These are phyloP conservation scores for Melangyna quadrimaculata DNA, from an alignment of 2,888 invertebrate species.

Conservation along the genomic window DNA sequence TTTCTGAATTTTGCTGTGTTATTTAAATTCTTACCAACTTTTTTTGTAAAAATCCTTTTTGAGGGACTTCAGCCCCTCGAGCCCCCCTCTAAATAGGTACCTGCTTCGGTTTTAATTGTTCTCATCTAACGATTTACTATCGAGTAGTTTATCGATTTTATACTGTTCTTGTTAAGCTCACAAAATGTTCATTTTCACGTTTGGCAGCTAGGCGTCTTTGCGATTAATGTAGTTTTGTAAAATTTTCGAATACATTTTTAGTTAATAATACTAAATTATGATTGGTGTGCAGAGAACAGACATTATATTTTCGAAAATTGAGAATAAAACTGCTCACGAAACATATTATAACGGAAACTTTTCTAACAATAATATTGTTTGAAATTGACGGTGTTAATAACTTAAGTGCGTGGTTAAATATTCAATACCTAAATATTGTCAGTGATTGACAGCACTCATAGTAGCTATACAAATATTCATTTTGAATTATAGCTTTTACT, in stretches of 20 bases:
- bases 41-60: no score
- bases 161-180: neutral
- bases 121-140: no score
- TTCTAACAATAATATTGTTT: neutral
- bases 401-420: neutral
- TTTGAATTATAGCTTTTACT: neutral
- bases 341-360: neutral
- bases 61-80: no score
- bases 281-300: neutral
- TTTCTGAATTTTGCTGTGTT: no score
- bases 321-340: neutral
- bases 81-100: no score
- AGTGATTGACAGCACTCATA: neutral
- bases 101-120: no score
- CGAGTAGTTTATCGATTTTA: no score
- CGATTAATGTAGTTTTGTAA: neutral
- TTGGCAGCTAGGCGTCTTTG: neutral
- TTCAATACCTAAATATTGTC: neutral
- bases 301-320: neutral
- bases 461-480: neutral
- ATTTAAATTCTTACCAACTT: no score
- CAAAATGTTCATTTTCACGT: neutral
- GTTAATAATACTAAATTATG: neutral
- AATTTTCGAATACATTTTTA: neutral
- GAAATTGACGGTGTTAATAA: slow-evolving; percentile 1